Evolutionary conservation across 23 tunicate genomes (phyloP), one percentile per base, ranked within the genome.

Genomic region (Botrylloides violaceus): DNA sequence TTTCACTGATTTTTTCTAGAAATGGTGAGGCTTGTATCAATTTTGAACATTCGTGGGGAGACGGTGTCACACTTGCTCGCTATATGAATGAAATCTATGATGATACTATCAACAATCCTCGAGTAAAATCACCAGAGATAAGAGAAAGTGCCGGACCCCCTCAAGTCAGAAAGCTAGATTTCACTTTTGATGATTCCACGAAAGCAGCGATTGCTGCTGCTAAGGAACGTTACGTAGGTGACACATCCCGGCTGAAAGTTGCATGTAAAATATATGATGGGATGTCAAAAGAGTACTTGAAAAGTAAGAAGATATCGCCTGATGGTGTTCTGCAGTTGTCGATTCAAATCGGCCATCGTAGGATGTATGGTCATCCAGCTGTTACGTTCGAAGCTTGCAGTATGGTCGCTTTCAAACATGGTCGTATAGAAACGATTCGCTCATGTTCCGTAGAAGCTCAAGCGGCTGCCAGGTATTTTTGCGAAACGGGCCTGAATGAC

Each of bases 1-100:
- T 95, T 76, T 87, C 99, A 1, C 26, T 87, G 64, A 79, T 95
- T 62, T 79, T 95, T 7, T 33, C 91, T 29, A 49, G 55, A 22
- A 84, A 95, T 47, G 99, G 99, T 1, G 80, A 79, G 4, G 48
- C 85, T 27, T 94, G 82, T 0, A 57, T 95, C 20, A 95, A 95
- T 73, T 95, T 95, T 64, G 99, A 95, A 59, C 99, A 95, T 71
- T 84, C 99, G 38, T 95, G 99, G 99, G 99, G 99, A 35, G 99
- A 95, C 71, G 99, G 97, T 1, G 97, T 90, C 66, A 89, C 97
- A 24, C 89, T 90, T 30, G 77, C 83, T 70, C 65, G 97, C 39
- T 90, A 78, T 49, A 77, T 90, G 53, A 90, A 83, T 48, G 97
- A 90, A 25, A 35, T 90, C 34, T 90, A 78, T 61, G 80, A 71